Evolutionary conservation across 2,888 invertebrate species (phyloP).

Genomic region (Ichneumoninae sp.): DNA sequence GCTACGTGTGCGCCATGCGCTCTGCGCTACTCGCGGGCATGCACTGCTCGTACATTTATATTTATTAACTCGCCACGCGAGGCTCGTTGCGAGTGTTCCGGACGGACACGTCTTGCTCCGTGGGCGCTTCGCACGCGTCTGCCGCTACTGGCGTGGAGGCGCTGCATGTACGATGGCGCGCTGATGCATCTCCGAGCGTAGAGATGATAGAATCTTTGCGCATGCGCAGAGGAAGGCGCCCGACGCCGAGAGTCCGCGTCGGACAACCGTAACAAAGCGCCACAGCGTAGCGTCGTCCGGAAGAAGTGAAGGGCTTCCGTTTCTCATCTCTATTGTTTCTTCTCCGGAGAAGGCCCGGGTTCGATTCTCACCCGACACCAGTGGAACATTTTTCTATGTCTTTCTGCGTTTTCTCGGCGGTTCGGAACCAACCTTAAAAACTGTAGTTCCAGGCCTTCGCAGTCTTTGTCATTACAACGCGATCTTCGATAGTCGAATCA

Average conservation of each 20-base stretch:
- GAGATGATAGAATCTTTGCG: constrained; percentile 44
- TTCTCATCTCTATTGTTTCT: constrained; percentile 6
- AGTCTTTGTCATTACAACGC: no score
- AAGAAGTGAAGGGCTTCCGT: constrained; percentile 60
- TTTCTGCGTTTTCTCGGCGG: no score
- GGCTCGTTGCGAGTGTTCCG: constrained; percentile 38
- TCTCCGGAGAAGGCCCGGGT: constrained; percentile 35
- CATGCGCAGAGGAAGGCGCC: background rate
- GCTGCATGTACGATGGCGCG: background rate
- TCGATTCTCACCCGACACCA: background rate
- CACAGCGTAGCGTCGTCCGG: constrained; percentile 59
- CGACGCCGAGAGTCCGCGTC: background rate
- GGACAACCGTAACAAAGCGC: constrained; percentile 45
- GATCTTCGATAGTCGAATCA: no score
- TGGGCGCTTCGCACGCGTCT: background rate
- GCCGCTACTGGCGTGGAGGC: background rate
- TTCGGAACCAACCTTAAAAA: no score
- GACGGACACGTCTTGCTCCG: background rate
- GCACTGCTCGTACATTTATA: constrained; percentile 42
- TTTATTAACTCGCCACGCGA: constrained; percentile 37
- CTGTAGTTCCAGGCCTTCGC: no score
- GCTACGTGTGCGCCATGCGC: background rate
- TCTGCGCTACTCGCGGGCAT: constrained; percentile 41
- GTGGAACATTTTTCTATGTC: background rate
- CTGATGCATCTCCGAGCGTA: background rate